Percentiles rank a stretch among this genome's conserved stretches.
Conservation (phyloP, 1,140 invertebrate species). For the Caenorhabditis remanei region DNA sequence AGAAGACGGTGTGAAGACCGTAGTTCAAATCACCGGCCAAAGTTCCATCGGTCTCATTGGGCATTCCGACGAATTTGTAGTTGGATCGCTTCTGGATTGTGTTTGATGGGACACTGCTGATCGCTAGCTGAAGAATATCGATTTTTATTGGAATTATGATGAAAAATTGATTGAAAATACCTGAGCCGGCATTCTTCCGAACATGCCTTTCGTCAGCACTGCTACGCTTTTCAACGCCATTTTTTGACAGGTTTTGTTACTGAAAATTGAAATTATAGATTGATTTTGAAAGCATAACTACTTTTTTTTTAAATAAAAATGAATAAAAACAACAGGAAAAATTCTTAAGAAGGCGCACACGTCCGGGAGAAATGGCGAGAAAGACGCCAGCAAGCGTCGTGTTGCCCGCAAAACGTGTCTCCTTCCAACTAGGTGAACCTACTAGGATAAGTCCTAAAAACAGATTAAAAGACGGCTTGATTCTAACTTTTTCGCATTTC, state of each 20-base stretch:
- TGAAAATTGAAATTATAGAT: neutral
- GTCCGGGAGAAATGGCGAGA: too few species aligned
- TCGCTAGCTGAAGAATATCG: neutral
- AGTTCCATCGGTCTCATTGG: slow-evolving; percentile 71
- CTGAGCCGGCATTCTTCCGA: slow-evolving; percentile 37
- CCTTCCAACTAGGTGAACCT: too few species aligned
- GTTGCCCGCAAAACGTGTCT: too few species aligned
- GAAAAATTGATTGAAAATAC: neutral
- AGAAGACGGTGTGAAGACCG: slow-evolving; percentile 71
- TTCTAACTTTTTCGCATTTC: too few species aligned
- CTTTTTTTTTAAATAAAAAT: too few species aligned
- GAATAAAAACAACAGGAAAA: too few species aligned
- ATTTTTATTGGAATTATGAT: neutral
- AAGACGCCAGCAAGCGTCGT: too few species aligned
- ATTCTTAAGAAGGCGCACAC: too few species aligned
- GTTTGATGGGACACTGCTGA: slow-evolving; percentile 9
- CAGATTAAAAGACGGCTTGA: too few species aligned
- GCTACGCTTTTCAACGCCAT: slow-evolving; percentile 34
- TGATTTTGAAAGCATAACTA: too few species aligned
- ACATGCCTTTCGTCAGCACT: slow-evolving; percentile 46
- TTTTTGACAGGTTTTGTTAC: slow-evolving; percentile 32
- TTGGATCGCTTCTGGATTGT: slow-evolving; percentile 38
- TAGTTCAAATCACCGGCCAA: slow-evolving; percentile 72
- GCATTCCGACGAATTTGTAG: slow-evolving; percentile 70
- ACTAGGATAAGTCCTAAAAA: too few species aligned